phyloP scores from a whole-genome alignment of 2,888 invertebrate genomes.

The Lissocephala sabroskyi region DNA sequence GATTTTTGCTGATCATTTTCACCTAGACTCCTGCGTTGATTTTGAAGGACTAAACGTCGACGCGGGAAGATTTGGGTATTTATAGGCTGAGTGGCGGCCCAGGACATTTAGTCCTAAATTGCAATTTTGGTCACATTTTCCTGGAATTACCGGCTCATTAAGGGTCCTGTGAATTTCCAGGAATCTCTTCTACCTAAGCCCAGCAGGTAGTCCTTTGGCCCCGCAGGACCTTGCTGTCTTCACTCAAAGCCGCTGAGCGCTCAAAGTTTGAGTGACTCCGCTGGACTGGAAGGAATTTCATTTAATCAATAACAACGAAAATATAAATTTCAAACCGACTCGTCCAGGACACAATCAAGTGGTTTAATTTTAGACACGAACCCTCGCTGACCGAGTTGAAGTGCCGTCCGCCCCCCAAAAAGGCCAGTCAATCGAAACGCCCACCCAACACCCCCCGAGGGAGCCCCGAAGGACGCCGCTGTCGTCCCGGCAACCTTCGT shows the following conservation, averaged over 20 bases:
- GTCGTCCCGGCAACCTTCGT: slow-evolving; percentile 60
- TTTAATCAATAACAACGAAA: too few species aligned
- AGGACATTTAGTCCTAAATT: slow-evolving; percentile 4
- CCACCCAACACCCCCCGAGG: background rate
- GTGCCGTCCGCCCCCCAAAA: background rate
- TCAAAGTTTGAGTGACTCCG: too few species aligned
- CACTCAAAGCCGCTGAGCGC: too few species aligned
- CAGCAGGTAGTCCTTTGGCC: slow-evolving; percentile 36
- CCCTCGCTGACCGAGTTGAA: slow-evolving; percentile 47
- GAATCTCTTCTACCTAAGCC: too few species aligned
- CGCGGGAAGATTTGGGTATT: background rate
- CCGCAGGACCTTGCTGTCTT: too few species aligned
- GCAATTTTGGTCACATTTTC: slow-evolving; percentile 33
- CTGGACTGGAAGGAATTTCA: too few species aligned
- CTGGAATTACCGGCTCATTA: slow-evolving; percentile 22
- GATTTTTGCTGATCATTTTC: background rate
- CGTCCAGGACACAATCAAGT: slow-evolving; percentile 45
- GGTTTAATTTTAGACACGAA: slow-evolving; percentile 53
- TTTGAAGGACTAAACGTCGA: background rate
- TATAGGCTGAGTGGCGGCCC: background rate
- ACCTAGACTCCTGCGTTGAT: background rate
- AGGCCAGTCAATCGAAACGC: slow-evolving; percentile 12
- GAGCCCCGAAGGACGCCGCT: slow-evolving; percentile 8
- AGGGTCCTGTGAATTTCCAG: slow-evolving; percentile 16
- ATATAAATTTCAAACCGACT: too few species aligned